These are phyloP conservation scores for Oscheius myriophilus DNA, from an alignment of 2,888 invertebrate genomes.

Conservation along the genomic window DNA sequence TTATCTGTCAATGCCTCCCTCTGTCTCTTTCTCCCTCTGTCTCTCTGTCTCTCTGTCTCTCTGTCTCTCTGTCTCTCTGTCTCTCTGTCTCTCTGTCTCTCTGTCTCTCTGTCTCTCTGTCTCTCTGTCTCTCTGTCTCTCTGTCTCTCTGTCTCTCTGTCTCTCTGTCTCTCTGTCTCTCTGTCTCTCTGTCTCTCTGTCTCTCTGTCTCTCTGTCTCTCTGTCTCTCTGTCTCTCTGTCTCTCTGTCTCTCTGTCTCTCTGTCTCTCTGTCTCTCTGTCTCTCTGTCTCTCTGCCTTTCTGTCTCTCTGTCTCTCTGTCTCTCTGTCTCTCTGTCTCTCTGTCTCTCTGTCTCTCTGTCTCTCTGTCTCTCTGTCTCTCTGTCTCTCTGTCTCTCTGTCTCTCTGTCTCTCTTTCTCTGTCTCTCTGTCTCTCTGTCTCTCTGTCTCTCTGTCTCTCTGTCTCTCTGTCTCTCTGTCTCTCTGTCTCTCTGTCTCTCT, in stretches of 20 bases:
- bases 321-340: background rate
- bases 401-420: background rate
- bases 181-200: background rate
- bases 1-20: background rate
- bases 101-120: background rate
- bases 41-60: too few relatives aligned
- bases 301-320: background rate
- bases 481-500: background rate
- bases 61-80: too few relatives aligned
- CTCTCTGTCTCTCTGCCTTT: background rate
- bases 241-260: background rate
- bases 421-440: background rate
- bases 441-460: background rate
- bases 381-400: background rate
- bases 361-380: background rate
- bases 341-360: background rate
- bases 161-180: background rate
- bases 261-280: background rate
- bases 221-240: background rate
- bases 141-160: background rate
- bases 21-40: slow-evolving; percentile 4
- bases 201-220: background rate
- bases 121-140: background rate
- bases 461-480: background rate
- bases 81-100: background rate